Conservation (phyloP, 2,888 invertebrate genomes). For the Orchesella flavescens region DNA sequence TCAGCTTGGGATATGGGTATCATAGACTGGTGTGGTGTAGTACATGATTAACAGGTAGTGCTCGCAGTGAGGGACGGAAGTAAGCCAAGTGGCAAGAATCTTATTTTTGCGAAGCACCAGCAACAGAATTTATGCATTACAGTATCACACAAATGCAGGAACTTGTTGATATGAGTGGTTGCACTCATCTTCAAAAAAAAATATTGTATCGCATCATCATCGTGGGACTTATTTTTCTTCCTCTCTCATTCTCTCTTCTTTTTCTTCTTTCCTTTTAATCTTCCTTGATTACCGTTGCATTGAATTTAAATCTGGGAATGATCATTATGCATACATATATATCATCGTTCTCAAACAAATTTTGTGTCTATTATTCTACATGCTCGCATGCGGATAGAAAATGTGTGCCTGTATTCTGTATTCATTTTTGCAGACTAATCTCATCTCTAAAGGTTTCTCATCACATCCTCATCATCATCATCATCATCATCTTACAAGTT, state of each 20-base stretch:
- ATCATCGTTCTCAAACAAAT: constrained; percentile 20
- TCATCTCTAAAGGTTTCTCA: not conserved
- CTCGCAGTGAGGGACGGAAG: constrained; percentile 18
- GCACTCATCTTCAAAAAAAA: constrained; percentile 11
- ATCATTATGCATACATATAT: constrained; percentile 13
- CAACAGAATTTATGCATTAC: not conserved
- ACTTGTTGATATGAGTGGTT: too few species aligned
- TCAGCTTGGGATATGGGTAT: too few species aligned
- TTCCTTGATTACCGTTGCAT: constrained; percentile 42
- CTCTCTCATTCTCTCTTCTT: too few species aligned
- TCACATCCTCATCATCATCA: not conserved
- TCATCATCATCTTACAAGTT: not conserved
- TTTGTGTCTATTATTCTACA: constrained; percentile 3
- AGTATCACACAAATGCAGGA: not conserved
- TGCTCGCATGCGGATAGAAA: constrained; percentile 12
- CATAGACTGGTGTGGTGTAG: not conserved
- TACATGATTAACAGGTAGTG: not conserved
- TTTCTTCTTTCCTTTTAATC: constrained; percentile 26
- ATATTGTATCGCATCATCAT: constrained; percentile 3
- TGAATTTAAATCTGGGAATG: constrained; percentile 20
- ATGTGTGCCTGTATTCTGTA: not conserved
- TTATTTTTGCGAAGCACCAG: too few species aligned
- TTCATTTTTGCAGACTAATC: not conserved
- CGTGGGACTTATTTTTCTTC: constrained; percentile 1
- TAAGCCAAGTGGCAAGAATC: constrained; percentile 1